Conservation (phyloP, 2,888 invertebrate species). For the Zelleria hepariella region DNA sequence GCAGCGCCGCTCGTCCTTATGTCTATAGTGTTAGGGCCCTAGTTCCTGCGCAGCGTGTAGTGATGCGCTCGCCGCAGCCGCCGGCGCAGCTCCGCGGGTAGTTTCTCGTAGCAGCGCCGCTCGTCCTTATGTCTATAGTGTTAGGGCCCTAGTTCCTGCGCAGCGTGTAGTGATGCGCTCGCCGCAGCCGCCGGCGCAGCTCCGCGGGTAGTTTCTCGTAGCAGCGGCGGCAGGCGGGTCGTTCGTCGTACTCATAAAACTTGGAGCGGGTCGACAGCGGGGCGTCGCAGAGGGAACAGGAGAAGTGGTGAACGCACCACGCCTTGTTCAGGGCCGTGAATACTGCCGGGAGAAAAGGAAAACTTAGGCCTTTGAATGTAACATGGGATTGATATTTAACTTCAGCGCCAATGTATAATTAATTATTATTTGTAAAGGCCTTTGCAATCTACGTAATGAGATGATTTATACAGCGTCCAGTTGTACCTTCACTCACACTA, state of each 20-base stretch:
- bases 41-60: neutral
- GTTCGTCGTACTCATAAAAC: slow-evolving; percentile 99
- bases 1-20: slow-evolving; percentile 86
- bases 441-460: too few species aligned
- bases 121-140: neutral
- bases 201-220: slow-evolving; percentile 97
- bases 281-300: slow-evolving; percentile 96
- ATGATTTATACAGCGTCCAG: too few species aligned
- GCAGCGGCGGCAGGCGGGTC: slow-evolving; percentile 98
- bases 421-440: too few species aligned
- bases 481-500: too few species aligned
- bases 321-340: slow-evolving; percentile 99
- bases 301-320: slow-evolving; percentile 99
- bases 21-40: neutral
- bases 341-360: slow-evolving; percentile 70
- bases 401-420: too few species aligned
- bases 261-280: slow-evolving; percentile 97
- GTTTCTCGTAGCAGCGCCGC: neutral
- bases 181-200: slow-evolving; percentile 90
- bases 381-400: neutral
- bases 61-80: neutral
- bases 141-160: slow-evolving; percentile 29
- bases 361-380: neutral
- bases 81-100: neutral
- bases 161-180: slow-evolving; percentile 87